Conservation (phyloP, 2,113 vertebrate species). For the Lagenorhynchus albirostris region DNA sequence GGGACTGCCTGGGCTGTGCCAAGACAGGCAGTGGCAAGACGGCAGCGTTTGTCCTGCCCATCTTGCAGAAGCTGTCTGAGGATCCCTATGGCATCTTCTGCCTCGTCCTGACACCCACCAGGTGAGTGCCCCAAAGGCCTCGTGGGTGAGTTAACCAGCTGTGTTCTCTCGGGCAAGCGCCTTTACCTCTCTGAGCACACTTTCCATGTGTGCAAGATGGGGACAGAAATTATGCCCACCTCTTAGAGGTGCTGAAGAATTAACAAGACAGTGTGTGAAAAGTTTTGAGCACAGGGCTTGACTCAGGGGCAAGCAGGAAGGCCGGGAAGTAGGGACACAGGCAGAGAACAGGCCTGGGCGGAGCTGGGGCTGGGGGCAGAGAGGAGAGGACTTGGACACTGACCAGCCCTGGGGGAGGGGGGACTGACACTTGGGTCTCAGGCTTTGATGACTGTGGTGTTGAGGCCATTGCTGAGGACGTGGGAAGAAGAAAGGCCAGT, state of each 20-base stretch:
- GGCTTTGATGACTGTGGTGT: neutral
- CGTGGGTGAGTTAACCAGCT: neutral
- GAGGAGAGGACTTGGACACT: neutral
- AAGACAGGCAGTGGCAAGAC: slow-evolving; percentile 98
- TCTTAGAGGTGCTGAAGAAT: neutral
- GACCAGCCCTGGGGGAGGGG: neutral
- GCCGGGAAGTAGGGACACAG: neutral
- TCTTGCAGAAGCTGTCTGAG: slow-evolving; percentile 93
- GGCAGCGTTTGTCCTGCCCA: slow-evolving; percentile 93
- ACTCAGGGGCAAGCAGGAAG: neutral
- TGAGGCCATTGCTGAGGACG: neutral
- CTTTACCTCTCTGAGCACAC: neutral
- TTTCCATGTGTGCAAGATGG: neutral
- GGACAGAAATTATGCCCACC: neutral
- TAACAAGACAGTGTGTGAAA: neutral
- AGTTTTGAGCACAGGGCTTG: neutral
- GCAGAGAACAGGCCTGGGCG: neutral
- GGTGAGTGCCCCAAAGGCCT: slow-evolving; percentile 78
- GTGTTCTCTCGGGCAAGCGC: neutral
- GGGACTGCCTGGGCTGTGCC: slow-evolving; percentile 95
- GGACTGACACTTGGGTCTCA: neutral
- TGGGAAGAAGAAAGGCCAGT: neutral
- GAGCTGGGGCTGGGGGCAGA: neutral
- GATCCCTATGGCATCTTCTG: slow-evolving; percentile 98
- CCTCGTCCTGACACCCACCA: slow-evolving; percentile 93